Percentiles rank a stretch among this genome's conserved stretches.
phyloP scores from a whole-genome alignment of 2,888 invertebrate species.

The Sphaeridia pumilis region DNA sequence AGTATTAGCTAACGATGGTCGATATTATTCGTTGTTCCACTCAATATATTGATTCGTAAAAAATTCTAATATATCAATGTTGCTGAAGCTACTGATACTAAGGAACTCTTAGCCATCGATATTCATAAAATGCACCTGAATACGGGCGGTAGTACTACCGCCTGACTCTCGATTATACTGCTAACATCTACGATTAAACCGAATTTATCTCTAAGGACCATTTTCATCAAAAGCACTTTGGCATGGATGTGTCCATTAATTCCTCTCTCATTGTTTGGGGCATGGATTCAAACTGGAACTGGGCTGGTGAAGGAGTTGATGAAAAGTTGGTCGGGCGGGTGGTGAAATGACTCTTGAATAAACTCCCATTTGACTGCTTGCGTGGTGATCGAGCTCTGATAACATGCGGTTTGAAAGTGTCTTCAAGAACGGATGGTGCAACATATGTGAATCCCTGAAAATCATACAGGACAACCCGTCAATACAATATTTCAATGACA shows the following conservation, averaged over 20 bases:
- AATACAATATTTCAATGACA: too few relatives aligned
- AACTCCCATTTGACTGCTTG: constrained; percentile 41
- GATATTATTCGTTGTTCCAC: too few relatives aligned
- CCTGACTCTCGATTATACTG: too few relatives aligned
- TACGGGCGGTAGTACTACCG: too few relatives aligned
- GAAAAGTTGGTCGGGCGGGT: constrained; percentile 8
- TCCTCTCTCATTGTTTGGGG: constrained; percentile 21
- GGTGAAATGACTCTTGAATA: constrained; percentile 17
- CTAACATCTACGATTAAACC: too few relatives aligned
- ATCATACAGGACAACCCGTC: too few relatives aligned
- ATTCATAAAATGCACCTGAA: too few relatives aligned
- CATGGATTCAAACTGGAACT: constrained; percentile 6
- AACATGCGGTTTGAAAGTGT: constrained; percentile 62
- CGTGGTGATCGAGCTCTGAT: constrained; percentile 76
- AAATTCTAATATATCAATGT: too few relatives aligned
- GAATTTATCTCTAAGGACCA: not conserved
- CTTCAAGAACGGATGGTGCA: constrained; percentile 88
- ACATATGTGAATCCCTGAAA: constrained; percentile 99
- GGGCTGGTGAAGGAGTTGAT: constrained; percentile 5
- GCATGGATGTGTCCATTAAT: constrained; percentile 35
- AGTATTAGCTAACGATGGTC: too few relatives aligned
- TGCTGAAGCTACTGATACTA: too few relatives aligned
- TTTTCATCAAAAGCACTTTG: constrained; percentile 35
- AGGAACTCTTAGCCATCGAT: too few relatives aligned
- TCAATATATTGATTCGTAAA: too few relatives aligned